Evolutionary conservation across 2,797 vertebrate genomes (phyloP), one percentile per base, ranked within the genome.

Genomic region (Lacerta bilineata): DNA sequence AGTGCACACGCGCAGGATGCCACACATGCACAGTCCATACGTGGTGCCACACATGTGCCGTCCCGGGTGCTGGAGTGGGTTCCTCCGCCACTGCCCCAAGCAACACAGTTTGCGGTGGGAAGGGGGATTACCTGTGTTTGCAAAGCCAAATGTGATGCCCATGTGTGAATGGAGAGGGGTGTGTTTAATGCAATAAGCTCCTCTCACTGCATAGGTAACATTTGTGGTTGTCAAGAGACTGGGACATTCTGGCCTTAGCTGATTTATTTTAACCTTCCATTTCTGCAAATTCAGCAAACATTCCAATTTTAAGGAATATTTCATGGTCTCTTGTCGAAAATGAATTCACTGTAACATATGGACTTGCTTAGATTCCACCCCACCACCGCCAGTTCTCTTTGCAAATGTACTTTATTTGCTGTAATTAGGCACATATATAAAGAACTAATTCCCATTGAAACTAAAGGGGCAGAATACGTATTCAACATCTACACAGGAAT

Each of bases 211-310:
- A 68, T 20, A 17, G 8, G 39, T 69, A 64, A 83, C 27, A 18
- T 43, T 25, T 61, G 29, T 36, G 50, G 50, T 27, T 59, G 75
- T 90, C 75, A 64, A 3, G n/a, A 72, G 50, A 46, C 29, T 29
- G 33, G 55, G 29, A 46, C 66, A 61, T 43, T 36, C 66, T 29
- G 27, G 3, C 20, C 55, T 61, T 79, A 10, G 75, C 50, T 39
- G 46, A 74, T 74, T 85, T 74, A 72, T n/a, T 87, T 25, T 50
- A 43, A 66, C 23, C 18, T 83, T n/a, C n/a, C 29, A 11, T 79
- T 83, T 87, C 68, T 61, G 76, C 39, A 72, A 66, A 83, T 74
- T 66, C 76, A 79, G 18, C 64, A 83, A 68, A 23, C n/a, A 83
- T 71, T 79, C 80, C 25, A 74, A 68, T 66, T 74, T 61, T 83